Evolutionary conservation across 2,888 invertebrate genomes (phyloP).

Genomic region (Bruchidius siliquastri): DNA sequence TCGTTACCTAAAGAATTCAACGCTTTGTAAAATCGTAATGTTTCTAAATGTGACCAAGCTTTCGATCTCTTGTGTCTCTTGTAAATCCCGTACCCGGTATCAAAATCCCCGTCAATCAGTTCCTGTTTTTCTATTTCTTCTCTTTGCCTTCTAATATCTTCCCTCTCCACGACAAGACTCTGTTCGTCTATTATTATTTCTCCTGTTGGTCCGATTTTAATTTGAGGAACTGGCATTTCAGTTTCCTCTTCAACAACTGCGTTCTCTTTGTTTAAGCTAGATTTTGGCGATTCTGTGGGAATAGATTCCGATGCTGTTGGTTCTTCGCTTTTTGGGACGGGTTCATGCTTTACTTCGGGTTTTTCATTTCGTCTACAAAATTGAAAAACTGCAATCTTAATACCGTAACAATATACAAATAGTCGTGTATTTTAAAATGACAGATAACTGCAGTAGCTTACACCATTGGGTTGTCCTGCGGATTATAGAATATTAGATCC

Average conservation of each 20-base stretch:
- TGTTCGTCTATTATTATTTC: conserved; percentile 81
- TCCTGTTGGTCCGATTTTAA: conserved; percentile 82
- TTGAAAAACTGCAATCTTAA: no score
- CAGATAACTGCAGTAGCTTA: conserved; percentile 39
- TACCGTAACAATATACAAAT: no score
- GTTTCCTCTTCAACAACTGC: conserved; percentile 34
- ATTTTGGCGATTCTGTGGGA: conserved; percentile 32
- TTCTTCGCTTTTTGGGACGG: conserved; percentile 8
- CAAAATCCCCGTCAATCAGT: conserved; percentile 59
- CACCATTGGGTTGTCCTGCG: conserved; percentile 70
- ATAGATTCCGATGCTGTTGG: conserved; percentile 6
- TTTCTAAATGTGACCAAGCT: conserved; percentile 75
- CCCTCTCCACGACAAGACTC: conserved; percentile 76
- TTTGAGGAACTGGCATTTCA: conserved; percentile 70
- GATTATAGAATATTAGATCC: conserved; percentile 90
- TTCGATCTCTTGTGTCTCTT: conserved; percentile 63
- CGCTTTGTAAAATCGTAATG: conserved; percentile 86
- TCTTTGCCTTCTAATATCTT: conserved; percentile 56
- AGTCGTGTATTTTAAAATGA: no score
- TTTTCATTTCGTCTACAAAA: conserved; percentile 9
- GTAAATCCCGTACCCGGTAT: conserved; percentile 58
- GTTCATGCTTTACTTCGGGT: conserved; percentile 13
- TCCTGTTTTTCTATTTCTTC: conserved; percentile 61
- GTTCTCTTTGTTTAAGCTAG: background rate
- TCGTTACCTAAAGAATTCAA: conserved; percentile 62